Base-by-base conservation (phyloP, 2,888 invertebrate species). In the Oxystoma pomonae region DNA sequence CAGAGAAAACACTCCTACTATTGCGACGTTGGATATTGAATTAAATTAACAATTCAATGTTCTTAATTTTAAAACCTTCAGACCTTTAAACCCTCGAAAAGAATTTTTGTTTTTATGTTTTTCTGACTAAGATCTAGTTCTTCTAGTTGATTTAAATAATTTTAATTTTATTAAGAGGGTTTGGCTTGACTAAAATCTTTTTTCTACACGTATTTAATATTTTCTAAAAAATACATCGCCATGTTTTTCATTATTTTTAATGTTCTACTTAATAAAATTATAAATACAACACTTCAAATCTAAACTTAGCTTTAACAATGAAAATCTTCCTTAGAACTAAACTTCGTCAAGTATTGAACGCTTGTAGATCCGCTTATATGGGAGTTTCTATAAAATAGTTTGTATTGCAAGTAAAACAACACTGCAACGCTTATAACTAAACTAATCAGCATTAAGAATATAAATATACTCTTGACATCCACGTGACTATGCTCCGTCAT, bases 21-120 rank as follows among this genome's bases (percentile, higher is more conserved):
- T 71, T 57, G 72, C 66, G 1, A 77, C 67, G 2, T 66, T 65
- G 3, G 66, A 61, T 1, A 80, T 76, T 5, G 50, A 22, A 60
- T 79, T 79, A 58, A 73, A 69, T 0, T 78, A 78, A 17, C 75
- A 67, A 64, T 80, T 79, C 3, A 80, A 65, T 17, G 66, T 60
- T 55, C 74, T 71, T 50, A 80, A 64, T 62, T 77, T 73, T 7
- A 80, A 60, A 2, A 68, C 59, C 57, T 70, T 60, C 18, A 79
- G 59, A 12, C 70, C 65, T 1, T 67, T 68, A 55, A 76, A 60
- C 58, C 72, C 71, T 20, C 57, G 57, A 51, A 74, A 72, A 3
- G 71, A 66, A n/a, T 64, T 65, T 16, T 65, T 67, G 20, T 69
- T 2, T 21, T 63, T 22, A 79, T 73, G 2, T 63, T 61, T 65